Evolutionary conservation across 2,797 vertebrate genomes (phyloP), one percentile per base, ranked within the genome.

Genomic region (Tympanoctomys barrerae): DNA sequence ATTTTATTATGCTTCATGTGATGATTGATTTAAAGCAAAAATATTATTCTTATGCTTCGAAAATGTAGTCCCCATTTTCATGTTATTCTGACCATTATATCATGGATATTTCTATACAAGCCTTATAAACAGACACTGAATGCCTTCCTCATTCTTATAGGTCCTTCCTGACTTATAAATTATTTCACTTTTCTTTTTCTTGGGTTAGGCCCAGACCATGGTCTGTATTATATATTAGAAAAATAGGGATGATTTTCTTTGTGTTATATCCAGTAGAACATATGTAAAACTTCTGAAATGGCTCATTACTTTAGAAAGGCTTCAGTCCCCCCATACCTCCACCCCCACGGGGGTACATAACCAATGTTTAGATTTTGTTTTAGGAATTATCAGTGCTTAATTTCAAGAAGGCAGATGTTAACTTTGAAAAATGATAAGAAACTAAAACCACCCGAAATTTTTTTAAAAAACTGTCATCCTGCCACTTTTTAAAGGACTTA

Each of bases 1-100:
- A 97, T 98, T 98, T 98, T 97, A 98, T 98, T 98, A 96, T 97
- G 87, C 97, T 98, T 96, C 91, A 98, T 97, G 97, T 73, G 97
- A 98, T 98, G 97, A 98, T 97, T 92, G 98, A 98, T 98, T 98
- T 98, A 98, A 98, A 98, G 97, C 96, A 94, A 98, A 98, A 98
- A 97, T 95, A 97, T 93, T 98, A 88, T 96, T 98, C 94, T 93
- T 97, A 89, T 73, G 77, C 97, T 97, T 97, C 98, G 95, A 90
- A 97, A 98, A 91, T 79, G 90, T 91, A 89, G 97, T 96, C 80
- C 78, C 95, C n/a, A 0, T 97, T 98, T 96, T 97, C 66, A 94
- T 97, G 95, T 98, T 98, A 97, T 98, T 98, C 94, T 90, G 97
- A 93, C 88, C 94, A 77, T 98, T 97, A 95, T 80, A 97, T 95